Percentiles rank a stretch among this genome's conserved stretches.
Evolutionary conservation across 2,888 invertebrate genomes (phyloP).

Genomic region (Osmoderma eremita): DNA sequence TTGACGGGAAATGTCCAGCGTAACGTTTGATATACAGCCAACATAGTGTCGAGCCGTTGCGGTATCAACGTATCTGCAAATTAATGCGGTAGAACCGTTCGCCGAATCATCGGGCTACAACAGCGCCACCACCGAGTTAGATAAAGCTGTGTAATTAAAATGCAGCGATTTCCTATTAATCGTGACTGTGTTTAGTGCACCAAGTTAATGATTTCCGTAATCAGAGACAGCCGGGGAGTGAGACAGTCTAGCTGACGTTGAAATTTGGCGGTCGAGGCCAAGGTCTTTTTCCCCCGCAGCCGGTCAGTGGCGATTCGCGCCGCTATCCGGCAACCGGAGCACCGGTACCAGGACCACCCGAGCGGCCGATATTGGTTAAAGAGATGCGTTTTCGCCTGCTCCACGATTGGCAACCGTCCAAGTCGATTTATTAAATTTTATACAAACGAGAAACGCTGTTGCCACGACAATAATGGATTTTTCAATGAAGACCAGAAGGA

Average conservation of each 20-base stretch:
- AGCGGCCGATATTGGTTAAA: constrained; percentile 15
- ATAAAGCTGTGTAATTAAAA: constrained; percentile 31
- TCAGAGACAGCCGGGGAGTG: not conserved
- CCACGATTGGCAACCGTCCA: constrained; percentile 40
- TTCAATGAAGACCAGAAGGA: not conserved
- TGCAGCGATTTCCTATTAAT: constrained; percentile 32
- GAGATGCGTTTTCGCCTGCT: constrained; percentile 14
- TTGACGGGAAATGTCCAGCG: no score
- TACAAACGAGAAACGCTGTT: constrained; percentile 23
- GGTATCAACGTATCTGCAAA: constrained; percentile 4
- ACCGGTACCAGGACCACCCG: not conserved
- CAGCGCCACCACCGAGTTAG: constrained; percentile 12
- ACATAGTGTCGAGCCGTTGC: not conserved
- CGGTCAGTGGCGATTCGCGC: not conserved
- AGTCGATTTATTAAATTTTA: constrained; percentile 42
- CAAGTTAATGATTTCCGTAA: constrained; percentile 43
- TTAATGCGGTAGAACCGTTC: constrained; percentile 19
- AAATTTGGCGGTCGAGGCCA: constrained; percentile 33
- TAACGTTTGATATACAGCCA: no score
- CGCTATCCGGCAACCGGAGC: not conserved
- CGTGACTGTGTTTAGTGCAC: constrained; percentile 19
- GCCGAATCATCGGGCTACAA: not conserved
- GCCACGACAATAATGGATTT: constrained; percentile 4
- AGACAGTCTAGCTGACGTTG: constrained; percentile 38
- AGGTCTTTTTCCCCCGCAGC: constrained; percentile 23